A percentile compares a stretch with the other conserved stretches of the same genome.
These are phyloP conservation scores for Harmothoe impar DNA, from an alignment of 2,888 invertebrate species.

Conservation along the genomic window DNA sequence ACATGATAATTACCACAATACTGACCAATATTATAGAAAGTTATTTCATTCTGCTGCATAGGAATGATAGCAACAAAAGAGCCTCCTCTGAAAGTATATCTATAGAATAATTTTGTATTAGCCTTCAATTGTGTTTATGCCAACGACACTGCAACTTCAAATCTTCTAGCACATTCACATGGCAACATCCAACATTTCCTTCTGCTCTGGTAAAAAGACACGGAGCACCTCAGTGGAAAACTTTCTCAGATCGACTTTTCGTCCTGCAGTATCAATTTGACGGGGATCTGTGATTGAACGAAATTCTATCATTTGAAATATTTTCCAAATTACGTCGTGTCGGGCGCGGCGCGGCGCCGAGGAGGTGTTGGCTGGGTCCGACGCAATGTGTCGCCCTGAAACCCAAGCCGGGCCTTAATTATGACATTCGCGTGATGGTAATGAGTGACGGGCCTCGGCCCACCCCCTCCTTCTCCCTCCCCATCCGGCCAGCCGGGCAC, in stretches of 20 bases:
- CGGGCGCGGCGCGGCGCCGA: background rate
- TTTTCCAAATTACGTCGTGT: slow-evolving; percentile 47
- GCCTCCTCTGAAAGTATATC: no score
- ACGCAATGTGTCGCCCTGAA: slow-evolving; percentile 33
- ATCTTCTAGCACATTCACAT: no score
- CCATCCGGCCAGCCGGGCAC: background rate
- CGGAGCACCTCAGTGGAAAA: background rate
- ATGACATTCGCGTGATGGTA: slow-evolving; percentile 45
- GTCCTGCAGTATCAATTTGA: slow-evolving; percentile 30
- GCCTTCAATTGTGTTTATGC: no score
- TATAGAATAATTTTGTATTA: no score
- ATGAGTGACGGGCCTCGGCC: slow-evolving; percentile 31
- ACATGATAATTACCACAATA: no score
- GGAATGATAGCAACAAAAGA: no score
- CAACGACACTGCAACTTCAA: no score
- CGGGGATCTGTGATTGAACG: slow-evolving; percentile 45
- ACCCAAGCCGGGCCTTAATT: slow-evolving; percentile 38
- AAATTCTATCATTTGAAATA: slow-evolving; percentile 58
- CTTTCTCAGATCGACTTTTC: slow-evolving; percentile 10
- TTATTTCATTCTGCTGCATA: no score
- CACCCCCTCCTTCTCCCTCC: background rate
- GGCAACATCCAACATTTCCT: background rate
- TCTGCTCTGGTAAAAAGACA: background rate
- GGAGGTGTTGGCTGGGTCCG: background rate
- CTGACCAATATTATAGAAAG: no score